A percentile compares a stretch with the other conserved stretches of the same genome.
Evolutionary conservation across 2,113 vertebrate genomes (phyloP).

Genomic region (zebrafish (Danio rerio)): GRCz12tu NC_133192.1:19797001-19797500

Average conservation of each 20-base stretch:
- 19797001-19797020: no score
- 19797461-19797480: constrained; percentile 27
- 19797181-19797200: constrained; percentile 35
- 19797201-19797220: constrained; percentile 23
- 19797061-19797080: neutral
- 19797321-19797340: constrained; percentile 2
- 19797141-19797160: neutral
- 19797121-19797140: neutral
- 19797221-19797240: neutral
- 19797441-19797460: constrained; percentile 29
- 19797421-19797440: constrained; percentile 23
- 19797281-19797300: constrained; percentile 18
- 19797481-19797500: constrained; percentile 23
- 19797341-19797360: constrained; percentile 20
- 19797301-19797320: constrained; percentile 28
- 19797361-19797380: constrained; percentile 33
- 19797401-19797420: constrained; percentile 29
- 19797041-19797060: neutral
- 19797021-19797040: neutral
- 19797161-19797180: constrained; percentile 21
- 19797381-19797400: constrained; percentile 40
- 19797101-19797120: neutral
- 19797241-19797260: constrained; percentile 14
- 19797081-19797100: neutral
- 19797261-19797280: constrained; percentile 20